Base-by-base conservation (phyloP, 2,888 invertebrate genomes). In the Hetaerina titia region DNA sequence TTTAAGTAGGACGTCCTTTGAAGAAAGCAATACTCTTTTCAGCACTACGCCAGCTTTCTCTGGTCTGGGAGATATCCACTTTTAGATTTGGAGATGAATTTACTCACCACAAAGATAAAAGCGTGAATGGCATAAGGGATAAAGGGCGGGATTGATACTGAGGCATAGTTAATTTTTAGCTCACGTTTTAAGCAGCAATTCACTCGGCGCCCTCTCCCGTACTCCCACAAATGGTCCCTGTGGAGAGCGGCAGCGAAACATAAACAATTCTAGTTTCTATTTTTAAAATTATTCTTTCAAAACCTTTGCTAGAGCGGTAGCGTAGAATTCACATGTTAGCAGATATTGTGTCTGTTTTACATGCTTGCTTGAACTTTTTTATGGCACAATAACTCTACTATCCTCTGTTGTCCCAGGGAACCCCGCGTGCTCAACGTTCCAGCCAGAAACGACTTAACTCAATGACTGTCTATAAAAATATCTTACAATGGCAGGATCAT, bases 151-250 rank as follows among this genome's bases (percentile, higher is more conserved):
- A 4, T 6, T 17, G 31, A 19, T 63, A 19, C 64, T 60, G 17
- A 90, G 90, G 19, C 60, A 63, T 64, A 19, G 88, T 64, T 90
- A 64, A 64, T 60, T 60, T 60, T 63, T 19, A 90, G 90, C 22
- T n/a, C 60, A 60, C 58, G 90, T 58, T 90, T 60, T 60, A 22
- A 31, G 45, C 57, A 57, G 89, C 89, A 58, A 58, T 63, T 69
- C 69, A 69, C 69, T 69, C 31, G 63, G 13, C 60, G 64, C 45
- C 9, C n/a, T 7, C 69, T 9, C 64, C 19, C 90, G 17, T 58
- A 90, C 90, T 90, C 45, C 90, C 90, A 64, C 63, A 90, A 64
- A 90, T 90, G 90, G 90, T 31, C 90, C 64, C 64, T 58, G 90
- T 22, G 63, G 64, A 64, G 90, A 22, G 19, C 90, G 90, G 64